Conservation (phyloP, 2,888 invertebrate genomes). For the Tachina grossa region DNA sequence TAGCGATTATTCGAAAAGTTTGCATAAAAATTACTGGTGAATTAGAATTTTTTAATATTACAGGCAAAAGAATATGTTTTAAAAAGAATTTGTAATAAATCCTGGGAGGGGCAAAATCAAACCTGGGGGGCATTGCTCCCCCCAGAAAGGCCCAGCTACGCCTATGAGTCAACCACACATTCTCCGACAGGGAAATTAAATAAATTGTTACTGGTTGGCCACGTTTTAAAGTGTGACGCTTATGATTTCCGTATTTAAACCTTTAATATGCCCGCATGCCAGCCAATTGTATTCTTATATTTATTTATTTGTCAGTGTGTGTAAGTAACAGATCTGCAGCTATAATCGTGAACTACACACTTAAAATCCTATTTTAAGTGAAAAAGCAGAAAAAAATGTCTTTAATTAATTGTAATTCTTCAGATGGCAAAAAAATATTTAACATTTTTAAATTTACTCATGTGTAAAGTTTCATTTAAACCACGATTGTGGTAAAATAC, state of each 20-base stretch:
- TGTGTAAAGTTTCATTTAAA: slow-evolving; percentile 62
- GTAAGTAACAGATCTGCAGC: slow-evolving; percentile 22
- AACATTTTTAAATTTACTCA: slow-evolving; percentile 66
- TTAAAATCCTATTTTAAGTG: slow-evolving; percentile 36
- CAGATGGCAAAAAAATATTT: slow-evolving; percentile 44
- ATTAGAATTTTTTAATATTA: too few relatives aligned
- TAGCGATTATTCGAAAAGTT: too few relatives aligned
- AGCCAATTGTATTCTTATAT: slow-evolving; percentile 38
- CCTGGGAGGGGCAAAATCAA: too few relatives aligned
- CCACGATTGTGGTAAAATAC: slow-evolving; percentile 41
- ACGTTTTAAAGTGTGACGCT: slow-evolving; percentile 40
- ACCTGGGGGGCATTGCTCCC: too few relatives aligned
- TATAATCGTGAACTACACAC: slow-evolving; percentile 16
- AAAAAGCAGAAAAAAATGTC: slow-evolving; percentile 51
- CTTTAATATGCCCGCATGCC: slow-evolving; percentile 26
- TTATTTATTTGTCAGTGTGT: neutral
- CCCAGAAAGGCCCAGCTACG: too few relatives aligned
- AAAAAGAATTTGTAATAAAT: too few relatives aligned
- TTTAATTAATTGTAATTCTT: slow-evolving; percentile 67
- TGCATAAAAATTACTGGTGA: too few relatives aligned
- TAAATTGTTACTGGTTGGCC: slow-evolving; percentile 53
- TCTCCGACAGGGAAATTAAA: too few relatives aligned
- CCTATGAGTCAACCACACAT: too few relatives aligned
- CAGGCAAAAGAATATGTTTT: too few relatives aligned
- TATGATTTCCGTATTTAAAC: neutral